Conservation (phyloP, 2,797 vertebrate genomes). For the Apodemus agrarius region DNA sequence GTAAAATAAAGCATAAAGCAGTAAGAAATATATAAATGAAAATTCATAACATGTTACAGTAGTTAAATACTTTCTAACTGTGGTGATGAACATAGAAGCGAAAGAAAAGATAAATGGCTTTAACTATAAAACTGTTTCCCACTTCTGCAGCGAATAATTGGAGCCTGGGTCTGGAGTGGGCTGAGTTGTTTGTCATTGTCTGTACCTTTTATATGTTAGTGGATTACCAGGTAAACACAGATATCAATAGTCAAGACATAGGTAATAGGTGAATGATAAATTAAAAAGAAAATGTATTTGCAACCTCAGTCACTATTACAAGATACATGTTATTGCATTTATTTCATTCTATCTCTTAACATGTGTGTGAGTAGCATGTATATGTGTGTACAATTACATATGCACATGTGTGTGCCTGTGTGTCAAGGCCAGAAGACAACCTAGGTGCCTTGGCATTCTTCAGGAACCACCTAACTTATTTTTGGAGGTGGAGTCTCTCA, state of each 20-base stretch:
- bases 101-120: constrained; percentile 16
- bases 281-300: not conserved
- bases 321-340: not conserved
- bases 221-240: not conserved
- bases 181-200: not conserved
- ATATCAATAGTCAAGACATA: not conserved
- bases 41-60: constrained; percentile 17
- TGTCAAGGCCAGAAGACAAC: not conserved
- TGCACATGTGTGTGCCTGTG: not conserved
- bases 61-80: not conserved
- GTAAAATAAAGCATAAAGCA: constrained; percentile 22
- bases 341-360: not conserved
- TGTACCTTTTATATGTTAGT: not conserved
- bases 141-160: not conserved
- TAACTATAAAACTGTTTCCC: not conserved
- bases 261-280: not conserved
- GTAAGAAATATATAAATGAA: constrained; percentile 60
- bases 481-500: not conserved
- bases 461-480: not conserved
- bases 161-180: not conserved
- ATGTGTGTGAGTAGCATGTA: not conserved
- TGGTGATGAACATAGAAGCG: not conserved
- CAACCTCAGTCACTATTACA: not conserved
- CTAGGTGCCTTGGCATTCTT: not conserved
- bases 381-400: not conserved